Evolutionary conservation across 2,888 invertebrate species (phyloP).

Genomic region (Oscheius onirici): DNA sequence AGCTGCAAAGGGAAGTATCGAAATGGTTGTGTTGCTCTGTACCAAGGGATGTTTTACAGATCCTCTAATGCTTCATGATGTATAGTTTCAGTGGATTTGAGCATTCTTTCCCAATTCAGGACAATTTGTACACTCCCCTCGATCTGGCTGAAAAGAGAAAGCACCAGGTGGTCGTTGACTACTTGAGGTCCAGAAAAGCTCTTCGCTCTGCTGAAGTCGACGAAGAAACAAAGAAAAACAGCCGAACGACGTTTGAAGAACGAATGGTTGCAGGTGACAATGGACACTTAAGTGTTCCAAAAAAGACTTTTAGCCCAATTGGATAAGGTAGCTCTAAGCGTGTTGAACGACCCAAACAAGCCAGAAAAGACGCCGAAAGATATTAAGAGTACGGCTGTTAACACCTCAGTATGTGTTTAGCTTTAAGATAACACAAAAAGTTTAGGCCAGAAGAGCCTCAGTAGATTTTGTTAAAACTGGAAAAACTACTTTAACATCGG

Average conservation of each 20-base stretch:
- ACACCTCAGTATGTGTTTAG: conserved; percentile 35
- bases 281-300: neutral
- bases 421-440: neutral
- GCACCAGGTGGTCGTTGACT: conserved; percentile 61
- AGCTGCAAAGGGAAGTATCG: conserved; percentile 82
- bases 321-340: conserved; percentile 32
- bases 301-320: conserved; percentile 15
- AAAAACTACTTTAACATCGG: conserved; percentile 14
- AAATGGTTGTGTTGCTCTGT: conserved; percentile 83
- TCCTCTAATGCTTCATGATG: conserved; percentile 62
- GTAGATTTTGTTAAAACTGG: neutral
- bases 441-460: neutral
- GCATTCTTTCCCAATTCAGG: conserved; percentile 30
- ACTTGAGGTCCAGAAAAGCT: conserved; percentile 52
- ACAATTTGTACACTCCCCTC: conserved; percentile 61
- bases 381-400: conserved; percentile 39
- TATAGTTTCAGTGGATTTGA: conserved; percentile 3
- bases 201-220: conserved; percentile 40
- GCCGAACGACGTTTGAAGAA: conserved; percentile 39
- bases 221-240: conserved; percentile 35
- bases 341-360: conserved; percentile 24
- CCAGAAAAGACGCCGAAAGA: conserved; percentile 27
- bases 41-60: conserved; percentile 58
- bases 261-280: conserved; percentile 39
- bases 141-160: conserved; percentile 61